These are phyloP conservation scores for Antheraea assamensis DNA, from an alignment of 2,888 invertebrate genomes.

Conservation along the genomic window DNA sequence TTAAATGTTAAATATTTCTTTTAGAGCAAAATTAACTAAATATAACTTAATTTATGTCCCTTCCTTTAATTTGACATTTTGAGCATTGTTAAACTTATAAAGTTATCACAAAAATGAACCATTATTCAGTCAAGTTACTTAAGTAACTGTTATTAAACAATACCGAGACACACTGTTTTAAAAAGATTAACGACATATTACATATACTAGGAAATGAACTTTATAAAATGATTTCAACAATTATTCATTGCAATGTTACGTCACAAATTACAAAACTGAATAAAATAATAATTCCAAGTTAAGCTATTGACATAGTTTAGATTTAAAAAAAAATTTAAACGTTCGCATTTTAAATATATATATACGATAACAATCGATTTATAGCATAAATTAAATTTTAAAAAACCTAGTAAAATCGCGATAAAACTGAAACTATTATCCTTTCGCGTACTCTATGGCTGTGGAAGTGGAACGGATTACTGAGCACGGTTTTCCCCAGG, in stretches of 20 bases:
- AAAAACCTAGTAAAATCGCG: too few species aligned
- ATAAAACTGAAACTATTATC: too few species aligned
- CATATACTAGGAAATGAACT: conserved; percentile 16
- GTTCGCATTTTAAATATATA: neutral
- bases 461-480: too few species aligned
- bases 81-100: neutral
- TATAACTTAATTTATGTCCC: too few species aligned
- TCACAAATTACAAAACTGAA: conserved; percentile 23
- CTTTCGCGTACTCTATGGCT: too few species aligned
- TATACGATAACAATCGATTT: neutral
- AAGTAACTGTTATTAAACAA: neutral
- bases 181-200: conserved; percentile 2
- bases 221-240: conserved; percentile 16
- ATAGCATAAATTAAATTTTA: too few species aligned
- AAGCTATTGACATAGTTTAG: conserved; percentile 29
- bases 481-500: too few species aligned
- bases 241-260: conserved; percentile 20
- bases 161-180: conserved; percentile 4
- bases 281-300: conserved; percentile 25
- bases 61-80: neutral
- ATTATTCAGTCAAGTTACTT: neutral
- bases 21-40: too few species aligned
- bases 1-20: too few species aligned
- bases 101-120: neutral
- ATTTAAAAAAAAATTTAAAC: neutral